Evolutionary conservation across 64 coral and sea anemone genomes (phyloP), one percentile per base, ranked within the genome.

Genomic region (Dendronephthya gigantea): DNA sequence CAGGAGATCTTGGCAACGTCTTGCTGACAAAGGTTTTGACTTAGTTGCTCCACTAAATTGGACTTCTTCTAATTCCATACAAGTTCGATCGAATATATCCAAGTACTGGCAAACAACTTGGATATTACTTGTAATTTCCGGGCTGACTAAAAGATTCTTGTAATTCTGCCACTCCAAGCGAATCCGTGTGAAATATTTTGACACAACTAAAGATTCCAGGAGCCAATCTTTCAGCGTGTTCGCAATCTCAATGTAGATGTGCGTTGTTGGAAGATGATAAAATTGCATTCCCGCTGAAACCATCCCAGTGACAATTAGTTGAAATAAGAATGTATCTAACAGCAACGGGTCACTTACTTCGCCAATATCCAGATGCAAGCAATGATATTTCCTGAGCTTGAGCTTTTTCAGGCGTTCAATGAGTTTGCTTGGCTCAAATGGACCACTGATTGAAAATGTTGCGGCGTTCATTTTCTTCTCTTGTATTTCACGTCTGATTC

Each of bases 391-490:
- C 15, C 59, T 85, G 7, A 93, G 16, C 8, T 85, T 82, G 19
- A 92, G 41, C 75, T 41, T 52, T 13, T 41, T 88, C 72, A 97
- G 35, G 23, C 55, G 83, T 12, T 82, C 27, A 5, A 93, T 86
- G 49, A 97, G 84, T 27, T 86, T 83, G 49, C 74, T 68, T 32
- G 88, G 89, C 3, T 76, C 88, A 39, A 97, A 29, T 69, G 91
- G 94, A 28, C 94, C 94, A 70, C 91, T 97, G 38, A 97, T 93
- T 15, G 94, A 88, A 82, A 97, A 49, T 7, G 91, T 93, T 5
- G 86, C 76, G 45, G 84, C 41, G 14, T 50, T 88, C 81, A 86
- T 90, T 32, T 41, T 81, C 74, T 52, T 87, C 36, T 43, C 52
- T 19, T 15, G 48, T 89, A 86, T 89, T 55, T 86, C 94, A 81